Evolutionary conservation across 1,140 invertebrate genomes (phyloP).

Genomic region (Monomorium pharaonis): DNA sequence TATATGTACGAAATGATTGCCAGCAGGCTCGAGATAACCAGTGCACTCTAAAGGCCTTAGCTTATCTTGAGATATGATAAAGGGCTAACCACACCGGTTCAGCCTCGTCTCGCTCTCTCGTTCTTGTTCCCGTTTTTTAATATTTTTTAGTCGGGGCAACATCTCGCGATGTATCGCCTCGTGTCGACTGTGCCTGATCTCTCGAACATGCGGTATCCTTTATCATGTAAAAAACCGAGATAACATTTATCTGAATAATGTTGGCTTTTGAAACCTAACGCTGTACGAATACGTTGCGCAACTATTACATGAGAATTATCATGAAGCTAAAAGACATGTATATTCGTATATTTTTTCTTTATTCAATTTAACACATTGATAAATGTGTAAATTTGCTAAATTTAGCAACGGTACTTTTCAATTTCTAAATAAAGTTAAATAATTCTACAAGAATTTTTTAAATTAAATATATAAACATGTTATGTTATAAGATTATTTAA

Average conservation of each 20-base stretch:
- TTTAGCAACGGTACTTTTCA: not conserved
- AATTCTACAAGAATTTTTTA: not conserved
- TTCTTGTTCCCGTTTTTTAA: slow-evolving; percentile 37
- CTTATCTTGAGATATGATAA: slow-evolving; percentile 62
- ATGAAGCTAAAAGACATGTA: not conserved
- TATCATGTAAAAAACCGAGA: slow-evolving; percentile 48
- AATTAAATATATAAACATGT: not conserved
- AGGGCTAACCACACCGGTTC: slow-evolving; percentile 27
- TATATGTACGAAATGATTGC: slow-evolving; percentile 14
- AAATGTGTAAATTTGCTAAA: not conserved
- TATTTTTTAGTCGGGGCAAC: slow-evolving; percentile 16
- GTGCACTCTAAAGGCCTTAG: slow-evolving; percentile 30
- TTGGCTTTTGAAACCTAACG: slow-evolving; percentile 34
- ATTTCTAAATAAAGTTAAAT: not conserved
- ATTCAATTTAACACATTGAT: not conserved
- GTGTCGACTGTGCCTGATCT: slow-evolving; percentile 35
- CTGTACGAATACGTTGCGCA: slow-evolving; percentile 4
- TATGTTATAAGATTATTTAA: not conserved
- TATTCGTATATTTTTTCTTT: not conserved
- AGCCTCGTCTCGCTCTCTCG: not conserved
- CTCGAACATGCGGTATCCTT: slow-evolving; percentile 39
- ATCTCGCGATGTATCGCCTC: slow-evolving; percentile 18
- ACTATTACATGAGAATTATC: slow-evolving; percentile 37
- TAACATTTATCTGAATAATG: slow-evolving; percentile 56
- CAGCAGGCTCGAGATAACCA: slow-evolving; percentile 31